Evolutionary conservation across 2,113 vertebrate species (phyloP), one percentile per base, ranked within the genome.

Genomic region (Leucoraja erinaceus): DNA sequence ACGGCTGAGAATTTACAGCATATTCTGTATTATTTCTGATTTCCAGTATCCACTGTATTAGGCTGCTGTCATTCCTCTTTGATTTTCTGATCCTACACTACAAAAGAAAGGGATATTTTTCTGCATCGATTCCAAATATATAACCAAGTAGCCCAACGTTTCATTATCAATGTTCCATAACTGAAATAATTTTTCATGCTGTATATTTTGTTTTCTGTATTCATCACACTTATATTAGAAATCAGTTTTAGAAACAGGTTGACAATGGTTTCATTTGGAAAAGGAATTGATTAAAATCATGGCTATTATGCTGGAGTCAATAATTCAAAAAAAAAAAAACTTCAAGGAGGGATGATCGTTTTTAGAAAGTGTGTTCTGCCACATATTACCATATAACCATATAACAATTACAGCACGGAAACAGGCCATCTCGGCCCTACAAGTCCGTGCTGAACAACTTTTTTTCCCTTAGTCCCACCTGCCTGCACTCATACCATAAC

Each of bases 191-290:
- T 66, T 66, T 63, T 66, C 83, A 31, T 88, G 12, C 59, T 63
- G 83, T 88, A 66, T 18, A 31, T n/a, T 88, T 63, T 20, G 59
- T n/a, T 2, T 7, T 56, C n/a, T 2, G 59, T 59, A 88, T 63
- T 63, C 63, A 63, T 88, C 83, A 63, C 83, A 88, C 18, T 86
- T 63, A 86, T 31, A 63, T 66, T 88, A 63, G 59, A 66, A 88
- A 88, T 88, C 83, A 63, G n/a, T 63, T 63, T 63, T 31, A 14
- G 59, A 16, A 63, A 47, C 31, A n/a, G 28, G 11, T 12, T 88
- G 56, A 63, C 31, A 88, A 31, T 63, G 11, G 12, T 31, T 88
- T 88, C 4, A 88, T 88, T 88, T 31, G 31, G n/a, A 18, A 70
- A 63, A 56, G 25, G 3, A 3, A 63, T 86, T 86, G 83, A 31